phyloP scores from a whole-genome alignment of 2,797 vertebrate species.

The Sternarchorhynchus goeldii region DNA sequence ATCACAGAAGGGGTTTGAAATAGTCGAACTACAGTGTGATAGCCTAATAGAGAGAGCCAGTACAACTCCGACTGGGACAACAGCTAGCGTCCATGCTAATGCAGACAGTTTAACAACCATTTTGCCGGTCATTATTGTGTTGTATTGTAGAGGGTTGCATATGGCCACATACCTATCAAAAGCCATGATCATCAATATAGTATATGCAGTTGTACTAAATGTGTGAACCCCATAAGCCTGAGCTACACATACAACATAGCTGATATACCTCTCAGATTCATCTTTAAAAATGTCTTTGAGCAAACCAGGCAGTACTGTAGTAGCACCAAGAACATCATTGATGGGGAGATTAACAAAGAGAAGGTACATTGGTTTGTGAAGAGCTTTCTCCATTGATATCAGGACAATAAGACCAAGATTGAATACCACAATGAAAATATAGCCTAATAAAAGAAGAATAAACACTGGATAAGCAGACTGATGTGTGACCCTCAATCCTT shows the following conservation, averaged over 20 bases:
- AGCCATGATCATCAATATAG: slow-evolving; percentile 81
- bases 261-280: slow-evolving; percentile 68
- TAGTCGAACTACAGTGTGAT: slow-evolving; percentile 69
- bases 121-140: slow-evolving; percentile 65
- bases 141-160: slow-evolving; percentile 76
- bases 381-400: slow-evolving; percentile 57
- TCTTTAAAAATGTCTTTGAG: slow-evolving; percentile 69
- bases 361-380: slow-evolving; percentile 82
- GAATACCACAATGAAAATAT: slow-evolving; percentile 60
- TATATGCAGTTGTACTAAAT: slow-evolving; percentile 72
- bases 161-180: slow-evolving; percentile 82
- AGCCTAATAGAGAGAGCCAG: slow-evolving; percentile 70
- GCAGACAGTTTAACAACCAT: slow-evolving; percentile 67
- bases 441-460: slow-evolving; percentile 56
- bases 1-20: slow-evolving; percentile 78
- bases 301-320: slow-evolving; percentile 68
- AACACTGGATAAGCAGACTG: slow-evolving; percentile 51
- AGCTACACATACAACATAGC: slow-evolving; percentile 69
- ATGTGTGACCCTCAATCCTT: slow-evolving; percentile 56
- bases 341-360: slow-evolving; percentile 79
- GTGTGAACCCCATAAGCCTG: slow-evolving; percentile 82
- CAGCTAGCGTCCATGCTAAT: slow-evolving; percentile 53
- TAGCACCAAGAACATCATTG: slow-evolving; percentile 72
- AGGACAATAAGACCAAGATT: slow-evolving; percentile 64
- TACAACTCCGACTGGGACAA: slow-evolving; percentile 66